Evolutionary conservation across 1,140 invertebrate species (phyloP).

Genomic region (Uloborus diversus): DNA sequence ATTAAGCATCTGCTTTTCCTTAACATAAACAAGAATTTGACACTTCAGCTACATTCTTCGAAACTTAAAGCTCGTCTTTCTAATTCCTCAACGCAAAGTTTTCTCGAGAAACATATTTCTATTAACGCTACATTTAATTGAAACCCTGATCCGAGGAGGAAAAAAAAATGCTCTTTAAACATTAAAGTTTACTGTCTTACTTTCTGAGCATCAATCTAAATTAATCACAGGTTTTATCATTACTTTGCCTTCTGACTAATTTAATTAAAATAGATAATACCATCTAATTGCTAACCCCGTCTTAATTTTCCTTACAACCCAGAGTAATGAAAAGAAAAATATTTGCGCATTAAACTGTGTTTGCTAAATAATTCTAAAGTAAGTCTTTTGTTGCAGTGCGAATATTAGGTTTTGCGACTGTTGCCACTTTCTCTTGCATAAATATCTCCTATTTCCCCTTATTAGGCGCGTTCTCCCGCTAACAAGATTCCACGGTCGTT

Average conservation of each 20-base stretch:
- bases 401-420: slow-evolving; percentile 24
- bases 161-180: not conserved
- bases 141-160: too few relatives aligned
- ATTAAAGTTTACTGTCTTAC: not conserved
- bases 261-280: not conserved
- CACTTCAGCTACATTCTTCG: too few relatives aligned
- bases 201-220: not conserved
- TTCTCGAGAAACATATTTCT: too few relatives aligned
- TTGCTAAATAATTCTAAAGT: not conserved
- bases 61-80: too few relatives aligned
- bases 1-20: too few relatives aligned
- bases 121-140: too few relatives aligned
- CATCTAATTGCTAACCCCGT: not conserved
- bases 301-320: not conserved
- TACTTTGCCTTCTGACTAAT: not conserved
- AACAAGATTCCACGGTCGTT: slow-evolving; percentile 32
- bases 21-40: too few relatives aligned
- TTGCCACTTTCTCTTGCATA: slow-evolving; percentile 49
- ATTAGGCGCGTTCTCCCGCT: slow-evolving; percentile 15
- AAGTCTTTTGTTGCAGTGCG: not conserved
- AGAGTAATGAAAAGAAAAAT: not conserved
- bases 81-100: too few relatives aligned
- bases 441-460: slow-evolving; percentile 35
- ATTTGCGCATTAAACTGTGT: not conserved
- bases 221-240: not conserved